Evolutionary conservation across 2,113 vertebrate species (phyloP).

Genomic region (Cyanistes caeruleus): DNA sequence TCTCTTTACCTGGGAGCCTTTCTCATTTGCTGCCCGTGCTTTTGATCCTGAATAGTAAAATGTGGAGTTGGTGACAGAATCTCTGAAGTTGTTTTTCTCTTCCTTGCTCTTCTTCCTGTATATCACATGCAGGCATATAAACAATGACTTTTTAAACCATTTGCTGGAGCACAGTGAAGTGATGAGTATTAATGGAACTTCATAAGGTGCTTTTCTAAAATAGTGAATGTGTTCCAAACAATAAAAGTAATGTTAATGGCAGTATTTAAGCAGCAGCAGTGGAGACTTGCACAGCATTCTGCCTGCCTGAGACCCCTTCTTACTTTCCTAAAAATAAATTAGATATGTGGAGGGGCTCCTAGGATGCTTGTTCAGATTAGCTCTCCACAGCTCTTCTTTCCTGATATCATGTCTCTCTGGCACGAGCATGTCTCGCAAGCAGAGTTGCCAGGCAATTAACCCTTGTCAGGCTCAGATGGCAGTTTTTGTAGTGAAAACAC

Average conservation of each 20-base stretch:
- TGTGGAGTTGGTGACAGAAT: neutral
- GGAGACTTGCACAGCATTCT: neutral
- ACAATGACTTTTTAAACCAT: neutral
- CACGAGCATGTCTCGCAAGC: neutral
- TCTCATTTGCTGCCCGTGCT: neutral
- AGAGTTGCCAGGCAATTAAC: neutral
- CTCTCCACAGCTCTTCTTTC: neutral
- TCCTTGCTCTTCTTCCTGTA: neutral
- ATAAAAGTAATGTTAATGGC: neutral
- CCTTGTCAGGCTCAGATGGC: neutral
- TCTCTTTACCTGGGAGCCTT: slow-evolving; percentile 32
- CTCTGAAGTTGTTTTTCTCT: neutral
- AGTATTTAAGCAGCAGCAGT: neutral
- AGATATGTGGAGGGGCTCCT: neutral
- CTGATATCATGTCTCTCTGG: neutral
- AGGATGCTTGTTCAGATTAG: neutral
- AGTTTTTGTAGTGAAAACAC: neutral
- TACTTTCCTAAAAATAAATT: neutral
- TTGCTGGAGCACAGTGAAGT: neutral
- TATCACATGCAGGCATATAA: neutral
- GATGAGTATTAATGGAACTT: neutral
- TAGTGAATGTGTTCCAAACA: neutral
- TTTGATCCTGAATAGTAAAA: slow-evolving; percentile 27
- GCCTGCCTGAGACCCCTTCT: neutral
- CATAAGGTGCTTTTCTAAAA: neutral